These are phyloP conservation scores for Rhopalosiphum maidis DNA, from an alignment of 1,140 invertebrate species.

Conservation along the genomic window DNA sequence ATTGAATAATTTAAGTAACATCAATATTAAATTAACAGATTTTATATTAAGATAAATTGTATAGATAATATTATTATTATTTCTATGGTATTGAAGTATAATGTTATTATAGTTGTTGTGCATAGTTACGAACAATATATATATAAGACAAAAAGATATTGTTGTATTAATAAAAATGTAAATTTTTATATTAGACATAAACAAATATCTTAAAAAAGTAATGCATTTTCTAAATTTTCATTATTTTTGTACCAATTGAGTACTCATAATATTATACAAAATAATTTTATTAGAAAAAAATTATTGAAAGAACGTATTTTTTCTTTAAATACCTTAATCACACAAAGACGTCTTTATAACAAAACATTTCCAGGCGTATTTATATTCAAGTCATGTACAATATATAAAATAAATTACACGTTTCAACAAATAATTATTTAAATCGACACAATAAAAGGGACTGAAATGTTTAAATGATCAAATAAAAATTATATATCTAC, in stretches of 20 bases:
- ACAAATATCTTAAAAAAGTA: neutral
- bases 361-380: neutral
- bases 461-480: neutral
- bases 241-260: neutral
- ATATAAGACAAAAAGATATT: neutral
- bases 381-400: neutral
- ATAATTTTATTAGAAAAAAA: neutral
- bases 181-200: neutral
- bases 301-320: neutral
- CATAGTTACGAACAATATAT: neutral
- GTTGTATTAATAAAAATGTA: neutral
- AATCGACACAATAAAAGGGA: neutral
- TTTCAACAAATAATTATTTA: slow-evolving; percentile 15
- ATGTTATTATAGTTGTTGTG: neutral
- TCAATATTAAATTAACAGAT: neutral
- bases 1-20: neutral
- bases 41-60: neutral
- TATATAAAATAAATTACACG: neutral
- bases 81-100: neutral
- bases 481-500: neutral
- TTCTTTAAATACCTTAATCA: neutral
- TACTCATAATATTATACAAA: neutral
- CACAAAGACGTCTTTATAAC: neutral
- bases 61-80: neutral
- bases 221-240: neutral